Base-by-base conservation (phyloP, 2,797 vertebrate species). In the Spinus olivaceus region DNA sequence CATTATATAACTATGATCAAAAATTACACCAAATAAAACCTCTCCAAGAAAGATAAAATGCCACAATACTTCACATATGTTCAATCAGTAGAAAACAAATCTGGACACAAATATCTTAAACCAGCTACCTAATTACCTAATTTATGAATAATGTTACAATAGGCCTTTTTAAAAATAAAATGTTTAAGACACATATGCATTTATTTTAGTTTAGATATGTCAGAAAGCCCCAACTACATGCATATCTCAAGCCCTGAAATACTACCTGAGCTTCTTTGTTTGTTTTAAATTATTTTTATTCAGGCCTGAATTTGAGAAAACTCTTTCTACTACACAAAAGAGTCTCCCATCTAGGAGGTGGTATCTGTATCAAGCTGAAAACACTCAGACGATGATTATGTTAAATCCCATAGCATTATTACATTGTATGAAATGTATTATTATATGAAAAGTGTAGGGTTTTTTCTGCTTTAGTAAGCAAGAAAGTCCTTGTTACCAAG, bases 21-120 rank as follows among this genome's bases (percentile, higher is more conserved):
- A 91, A 88, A 57, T 82, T 83, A 27, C 10, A 91, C 11, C 24
- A 0, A 69, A 35, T 64, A 87, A 92, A 84, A 33, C 3, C 32
- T 39, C 64, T 90, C 44, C 16, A 16, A 67, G 32, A 78, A 65
- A 64, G 54, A 84, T 21, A 14, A 92, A 89, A 15, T 73, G 13
- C 14, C 50, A 73, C 32, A 72, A 71, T 78, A 50, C 10, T 72
- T 88, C 59, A 60, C 21, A 7, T 46, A 33, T 53, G 22, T 84
- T 95, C 64, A 80, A 33, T 41, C 64, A 53, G 33, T 39, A 71
- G 74, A 72, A 92, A 94, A 41, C n/a, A 88, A 94, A 83, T 88
- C 60, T 92, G 39, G 20, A 80, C 66, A 56, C 32, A 53, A 88
- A 30, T 65, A 81, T 60, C 30, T 87, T 76, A 80, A 95, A 80